A percentile compares a stretch with the other conserved stretches of the same genome.
Evolutionary conservation across 2,888 invertebrate genomes (phyloP).

Genomic region (Platypus cylindrus): DNA sequence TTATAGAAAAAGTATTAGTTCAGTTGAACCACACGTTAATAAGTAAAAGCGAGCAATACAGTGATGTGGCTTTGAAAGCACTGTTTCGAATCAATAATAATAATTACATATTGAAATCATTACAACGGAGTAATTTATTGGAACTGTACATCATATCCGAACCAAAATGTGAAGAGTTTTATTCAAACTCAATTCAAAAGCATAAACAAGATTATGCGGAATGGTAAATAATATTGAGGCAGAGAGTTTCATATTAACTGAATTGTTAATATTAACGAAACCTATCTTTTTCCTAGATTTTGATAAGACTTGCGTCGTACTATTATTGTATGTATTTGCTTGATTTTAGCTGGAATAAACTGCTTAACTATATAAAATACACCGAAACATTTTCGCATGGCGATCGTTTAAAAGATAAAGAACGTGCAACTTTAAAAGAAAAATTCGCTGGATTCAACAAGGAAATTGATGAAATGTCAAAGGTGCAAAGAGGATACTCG

Average conservation of each 20-base stretch:
- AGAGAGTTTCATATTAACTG: too few species aligned
- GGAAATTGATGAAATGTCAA: conserved; percentile 82
- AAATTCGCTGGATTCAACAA: conserved; percentile 88
- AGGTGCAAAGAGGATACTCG: conserved; percentile 78
- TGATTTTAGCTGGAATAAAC: conserved; percentile 67
- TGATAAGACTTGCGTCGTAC: too few species aligned
- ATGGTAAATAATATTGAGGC: too few species aligned
- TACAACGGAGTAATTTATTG: conserved; percentile 72
- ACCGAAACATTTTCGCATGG: conserved; percentile 51
- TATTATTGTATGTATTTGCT: too few species aligned
- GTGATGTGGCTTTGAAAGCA: conserved; percentile 72
- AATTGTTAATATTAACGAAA: too few species aligned
- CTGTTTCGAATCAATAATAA: conserved; percentile 91
- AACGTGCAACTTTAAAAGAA: conserved; percentile 75
- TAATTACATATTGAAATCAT: conserved; percentile 84
- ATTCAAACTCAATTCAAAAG: conserved; percentile 75
- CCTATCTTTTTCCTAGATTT: too few species aligned
- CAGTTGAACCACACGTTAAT: conserved; percentile 81
- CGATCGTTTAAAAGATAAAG: conserved; percentile 73
- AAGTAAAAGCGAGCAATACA: conserved; percentile 85
- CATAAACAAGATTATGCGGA: conserved; percentile 62
- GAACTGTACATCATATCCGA: conserved; percentile 72
- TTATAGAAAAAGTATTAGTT: conserved; percentile 82
- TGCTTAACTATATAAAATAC: conserved; percentile 58
- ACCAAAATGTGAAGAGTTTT: conserved; percentile 74